phyloP scores from a whole-genome alignment of 2,797 vertebrate genomes.

The Cacajao melanocephalus region DNA sequence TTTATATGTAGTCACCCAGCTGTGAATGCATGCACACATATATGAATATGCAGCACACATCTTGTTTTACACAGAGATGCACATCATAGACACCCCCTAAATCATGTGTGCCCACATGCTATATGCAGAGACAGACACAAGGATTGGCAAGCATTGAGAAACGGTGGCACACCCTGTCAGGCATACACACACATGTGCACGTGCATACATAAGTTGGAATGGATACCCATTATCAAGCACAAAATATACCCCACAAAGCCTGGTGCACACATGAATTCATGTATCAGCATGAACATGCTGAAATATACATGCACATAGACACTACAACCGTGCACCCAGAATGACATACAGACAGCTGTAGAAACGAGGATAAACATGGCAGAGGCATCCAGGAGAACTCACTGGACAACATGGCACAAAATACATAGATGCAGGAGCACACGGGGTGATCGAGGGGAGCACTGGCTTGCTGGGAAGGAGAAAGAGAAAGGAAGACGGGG shows the following conservation, averaged over 20 bases:
- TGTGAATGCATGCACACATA: background rate
- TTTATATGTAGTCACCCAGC: background rate
- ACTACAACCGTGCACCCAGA: background rate
- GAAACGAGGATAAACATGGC: background rate
- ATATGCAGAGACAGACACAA: background rate
- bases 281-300: background rate
- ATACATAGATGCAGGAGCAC: background rate
- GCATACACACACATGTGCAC: background rate
- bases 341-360: background rate
- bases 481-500: rapidly evolving
- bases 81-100: background rate
- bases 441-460: background rate
- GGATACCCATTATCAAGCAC: background rate
- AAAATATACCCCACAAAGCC: background rate
- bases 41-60: background rate
- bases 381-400: background rate
- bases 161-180: background rate
- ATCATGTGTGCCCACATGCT: background rate
- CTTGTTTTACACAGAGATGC: background rate
- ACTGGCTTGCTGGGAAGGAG: background rate
- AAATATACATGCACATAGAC: background rate
- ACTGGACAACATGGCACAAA: background rate
- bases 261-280: background rate
- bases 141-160: rapidly evolving
- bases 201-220: background rate